Base-by-base conservation (phyloP, 2,888 invertebrate genomes). In the Drosophila paracracens region DNA sequence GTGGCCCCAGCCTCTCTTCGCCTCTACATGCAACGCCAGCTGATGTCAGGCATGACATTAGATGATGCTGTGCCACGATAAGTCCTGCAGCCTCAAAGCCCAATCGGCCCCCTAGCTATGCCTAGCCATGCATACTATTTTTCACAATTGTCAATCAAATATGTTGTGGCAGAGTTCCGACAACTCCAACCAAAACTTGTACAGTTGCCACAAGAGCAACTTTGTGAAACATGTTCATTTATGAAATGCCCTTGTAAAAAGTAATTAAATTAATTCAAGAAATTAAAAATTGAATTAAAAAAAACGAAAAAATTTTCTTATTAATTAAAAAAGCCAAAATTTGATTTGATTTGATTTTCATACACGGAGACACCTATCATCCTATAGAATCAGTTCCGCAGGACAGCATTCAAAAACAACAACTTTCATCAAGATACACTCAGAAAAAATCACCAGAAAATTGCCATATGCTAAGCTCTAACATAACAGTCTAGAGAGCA, bases 41-140 rank as follows among this genome's bases (percentile, higher is more conserved):
- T 72, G 66, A 80, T 75, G 89, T 78, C 80, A 82, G 88, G 72
- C 89, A 81, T 89, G 85, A 87, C 89, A 85, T 89, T 85, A 85
- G 89, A 86, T 70, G 87, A 67, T 82, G 84, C 82, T 72, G 56
- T 40, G 73, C 63, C 70, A 29, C 36, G 77, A 79, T 79, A 78
- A 80, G 76, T 80, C 78, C 81, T 68, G 59, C 54, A 11, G 21
- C 29, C 51, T 40, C 36, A 70, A 70, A 70, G 53, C 38, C 46
- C 18, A 46, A 18, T 11, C 59, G 43, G 43, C 27, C 66, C 76
- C 68, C 46, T 36, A 46, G 50, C 43, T 27, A 16, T 46, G 46
- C 16, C 46, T 16, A 40, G 10, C 18, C 27, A 40, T 27, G 51
- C 63, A 65, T 68, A 67, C 53, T 16, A 56, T 59, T 73, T 61